Conservation (phyloP, 2,888 invertebrate species). For the Lasioglossum pauxillum region DNA sequence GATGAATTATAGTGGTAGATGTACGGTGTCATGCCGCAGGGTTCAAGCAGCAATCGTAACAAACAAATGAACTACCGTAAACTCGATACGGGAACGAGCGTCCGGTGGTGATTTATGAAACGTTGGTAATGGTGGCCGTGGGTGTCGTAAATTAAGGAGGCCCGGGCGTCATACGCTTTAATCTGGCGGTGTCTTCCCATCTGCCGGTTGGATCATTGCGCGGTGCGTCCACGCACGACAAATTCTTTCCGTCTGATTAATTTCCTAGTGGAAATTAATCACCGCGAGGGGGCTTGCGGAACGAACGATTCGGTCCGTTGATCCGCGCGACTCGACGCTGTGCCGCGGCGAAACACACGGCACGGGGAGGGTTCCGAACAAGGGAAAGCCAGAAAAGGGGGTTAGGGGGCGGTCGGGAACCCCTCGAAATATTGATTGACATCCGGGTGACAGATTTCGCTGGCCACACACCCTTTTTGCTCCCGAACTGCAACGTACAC, state of each 20-base stretch:
- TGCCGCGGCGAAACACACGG: conserved; percentile 24
- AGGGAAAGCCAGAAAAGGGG: conserved; percentile 65
- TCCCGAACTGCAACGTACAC: conserved; percentile 72
- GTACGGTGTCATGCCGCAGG: not conserved
- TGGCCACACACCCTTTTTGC: conserved; percentile 77
- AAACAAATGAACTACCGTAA: conserved; percentile 37
- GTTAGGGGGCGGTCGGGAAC: conserved; percentile 69
- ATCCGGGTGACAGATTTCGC: conserved; percentile 83
- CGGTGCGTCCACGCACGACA: conserved; percentile 54
- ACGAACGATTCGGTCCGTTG: conserved; percentile 40
- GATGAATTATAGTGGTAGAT: not conserved
- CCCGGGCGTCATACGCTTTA: conserved; percentile 53
- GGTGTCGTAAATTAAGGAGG: conserved; percentile 58
- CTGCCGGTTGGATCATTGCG: conserved; percentile 53
- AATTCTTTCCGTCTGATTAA: conserved; percentile 71
- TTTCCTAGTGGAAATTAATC: conserved; percentile 72
- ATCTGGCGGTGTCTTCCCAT: conserved; percentile 64
- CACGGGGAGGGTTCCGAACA: conserved; percentile 50
- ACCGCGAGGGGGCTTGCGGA: conserved; percentile 39
- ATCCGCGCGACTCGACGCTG: conserved; percentile 34
- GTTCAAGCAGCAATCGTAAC: conserved; percentile 18
- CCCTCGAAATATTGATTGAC: conserved; percentile 83
- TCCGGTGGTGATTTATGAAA: conserved; percentile 64
- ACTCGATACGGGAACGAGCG: conserved; percentile 25
- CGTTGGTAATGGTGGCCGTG: conserved; percentile 46